These are phyloP conservation scores for Pomatorhinus ruficollis DNA, from an alignment of 2,113 vertebrate genomes.

Conservation along the genomic window DNA sequence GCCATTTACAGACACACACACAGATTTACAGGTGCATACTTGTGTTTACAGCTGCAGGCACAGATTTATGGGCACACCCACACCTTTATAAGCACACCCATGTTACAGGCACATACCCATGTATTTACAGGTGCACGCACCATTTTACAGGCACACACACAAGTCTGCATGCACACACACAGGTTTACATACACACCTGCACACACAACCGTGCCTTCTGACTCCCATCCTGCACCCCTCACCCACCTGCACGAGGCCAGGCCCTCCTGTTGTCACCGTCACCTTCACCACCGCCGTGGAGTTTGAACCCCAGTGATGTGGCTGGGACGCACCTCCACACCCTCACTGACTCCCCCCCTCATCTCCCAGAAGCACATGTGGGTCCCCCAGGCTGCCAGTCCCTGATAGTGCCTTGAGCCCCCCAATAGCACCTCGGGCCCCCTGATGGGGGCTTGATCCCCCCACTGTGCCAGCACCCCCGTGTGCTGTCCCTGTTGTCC, in stretches of 20 bases:
- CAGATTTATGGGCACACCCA: not conserved
- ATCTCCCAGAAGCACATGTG: fast-evolving
- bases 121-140: not conserved
- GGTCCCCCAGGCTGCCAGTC: fast-evolving
- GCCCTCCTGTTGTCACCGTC: not conserved
- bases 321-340: fast-evolving
- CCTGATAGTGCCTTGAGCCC: fast-evolving
- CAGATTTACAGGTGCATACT: not conserved
- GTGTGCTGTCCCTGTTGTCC: not conserved
- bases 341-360: fast-evolving
- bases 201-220: not conserved
- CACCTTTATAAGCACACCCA: not conserved
- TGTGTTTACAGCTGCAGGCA: not conserved
- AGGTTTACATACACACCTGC: not conserved
- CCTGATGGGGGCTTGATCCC: fast-evolving
- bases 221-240: fast-evolving
- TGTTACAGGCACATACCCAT: not conserved
- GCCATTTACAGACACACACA: fast-evolving
- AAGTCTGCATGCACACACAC: not conserved
- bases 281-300: fast-evolving
- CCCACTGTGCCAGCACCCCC: fast-evolving
- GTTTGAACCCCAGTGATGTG: not conserved
- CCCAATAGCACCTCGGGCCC: not conserved
- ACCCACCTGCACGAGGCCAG: not conserved
- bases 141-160: not conserved